A percentile compares a stretch with the other conserved stretches of the same genome.
phyloP scores from a whole-genome alignment of 2,797 vertebrate species.

The Cryptoblepharus egeriae region DNA sequence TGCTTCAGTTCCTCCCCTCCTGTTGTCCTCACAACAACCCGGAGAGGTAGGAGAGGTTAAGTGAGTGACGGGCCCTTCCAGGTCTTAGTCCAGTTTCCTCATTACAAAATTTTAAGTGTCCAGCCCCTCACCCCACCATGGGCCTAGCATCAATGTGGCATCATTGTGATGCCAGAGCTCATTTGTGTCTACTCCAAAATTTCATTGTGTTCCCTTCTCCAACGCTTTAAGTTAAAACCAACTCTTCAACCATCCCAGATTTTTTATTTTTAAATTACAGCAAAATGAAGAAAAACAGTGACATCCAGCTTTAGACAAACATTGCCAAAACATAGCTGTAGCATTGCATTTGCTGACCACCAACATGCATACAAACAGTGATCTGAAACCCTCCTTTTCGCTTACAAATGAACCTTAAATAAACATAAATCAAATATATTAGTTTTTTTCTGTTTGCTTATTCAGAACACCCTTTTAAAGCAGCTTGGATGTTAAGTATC shows the following conservation, averaged over 20 bases:
- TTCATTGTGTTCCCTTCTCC: too few relatives aligned
- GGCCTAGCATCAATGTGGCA: too few relatives aligned
- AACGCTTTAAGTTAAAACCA: not conserved
- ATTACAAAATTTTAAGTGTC: too few relatives aligned
- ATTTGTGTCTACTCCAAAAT: too few relatives aligned
- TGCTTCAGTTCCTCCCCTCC: too few relatives aligned
- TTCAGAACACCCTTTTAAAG: not conserved
- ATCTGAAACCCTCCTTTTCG: not conserved
- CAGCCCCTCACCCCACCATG: too few relatives aligned
- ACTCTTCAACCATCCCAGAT: not conserved
- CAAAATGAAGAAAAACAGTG: not conserved
- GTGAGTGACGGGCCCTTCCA: too few relatives aligned
- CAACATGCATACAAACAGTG: not conserved
- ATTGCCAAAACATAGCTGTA: not conserved
- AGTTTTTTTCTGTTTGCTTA: not conserved
- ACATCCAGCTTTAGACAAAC: not conserved
- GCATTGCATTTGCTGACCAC: not conserved
- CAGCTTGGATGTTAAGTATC: not conserved
- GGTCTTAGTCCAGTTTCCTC: too few relatives aligned
- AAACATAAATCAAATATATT: not conserved
- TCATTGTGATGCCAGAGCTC: too few relatives aligned
- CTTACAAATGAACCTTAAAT: not conserved
- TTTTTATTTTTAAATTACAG: slow-evolving; percentile 6
- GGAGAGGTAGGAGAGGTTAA: too few relatives aligned
- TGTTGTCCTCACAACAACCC: too few relatives aligned